Base-by-base conservation (phyloP, 2,888 invertebrate species). In the Bombylius major region DNA sequence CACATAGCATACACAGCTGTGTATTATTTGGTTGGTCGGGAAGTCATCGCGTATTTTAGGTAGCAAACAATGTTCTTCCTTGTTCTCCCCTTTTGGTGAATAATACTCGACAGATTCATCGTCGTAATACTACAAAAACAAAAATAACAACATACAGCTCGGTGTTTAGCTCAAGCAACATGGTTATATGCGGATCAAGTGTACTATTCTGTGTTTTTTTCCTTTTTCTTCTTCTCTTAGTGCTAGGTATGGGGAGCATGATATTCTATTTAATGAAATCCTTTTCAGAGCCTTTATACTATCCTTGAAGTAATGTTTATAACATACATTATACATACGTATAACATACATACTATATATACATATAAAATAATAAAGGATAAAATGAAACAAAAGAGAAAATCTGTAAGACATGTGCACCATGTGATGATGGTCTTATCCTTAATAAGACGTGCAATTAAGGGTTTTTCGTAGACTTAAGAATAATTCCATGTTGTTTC, bases 1-100 rank as follows among this genome's bases (percentile, higher is more conserved):
- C 51, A 50, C 55, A 55, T 36, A 42, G 39, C 51, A 51, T 42
- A 42, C 56, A 53, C 56, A 56, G 56, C 56, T 56, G 56, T 53
- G 42, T 47, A 50, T 53, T 52, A 52, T 53, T 53, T 53, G 56
- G 56, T 56, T 56, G 56, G 56, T 50, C 34, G 36, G 39, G 36
- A 52, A 49, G 49, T 56, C 56, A 52, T 52, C 49, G 48, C 52
- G 34, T 52, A 33, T 51, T 14, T 9, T 50, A 46, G 50, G 55
- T 55, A 50, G 50, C 50, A 23, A 23, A 23, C 23, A 23, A 23
- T 23, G 23, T 23, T 23, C 23, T 23, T 23, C 23, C 3, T 23
- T 23, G 23, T 23, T 23, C 23, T 23, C 23, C 23, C 23, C 23
- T 23, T 23, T 23, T 23, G 23, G 23, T 23, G 3, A 23, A 23